Evolutionary conservation across 2,888 invertebrate species (phyloP), one percentile per base, ranked within the genome.

Genomic region (Lordiphosa andalusiaca): DNA sequence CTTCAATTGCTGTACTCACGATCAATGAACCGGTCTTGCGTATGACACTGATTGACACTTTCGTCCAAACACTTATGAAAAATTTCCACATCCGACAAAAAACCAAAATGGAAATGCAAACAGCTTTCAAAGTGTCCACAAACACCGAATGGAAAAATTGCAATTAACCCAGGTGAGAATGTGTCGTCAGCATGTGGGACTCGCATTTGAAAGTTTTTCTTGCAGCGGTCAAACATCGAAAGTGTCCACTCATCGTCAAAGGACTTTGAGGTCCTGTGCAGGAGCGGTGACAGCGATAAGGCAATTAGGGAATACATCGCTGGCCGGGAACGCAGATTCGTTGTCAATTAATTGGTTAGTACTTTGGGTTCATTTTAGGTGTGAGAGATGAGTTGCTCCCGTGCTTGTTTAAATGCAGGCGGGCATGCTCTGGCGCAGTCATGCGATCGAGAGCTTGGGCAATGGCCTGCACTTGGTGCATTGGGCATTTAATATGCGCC

Each of bases 231-330:
- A 67, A 46, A 37, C 59, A 60, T 44, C 54, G 62, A 75, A 73
- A 76, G 69, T 70, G 77, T 76, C 62, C 80, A 81, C 69, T 85
- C 77, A 75, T 72, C 68, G 75, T 74, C 75, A 84, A 82, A 81
- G 85, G 83, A 71, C 73, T 86, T 76, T 71, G 73, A 69, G 52
- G 64, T 49, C 58, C 59, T 57, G 58, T 61, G 69, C 65, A 60
- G 53, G 72, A 74, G 62, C 73, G 58, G 70, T 82, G 85, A 85
- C 78, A 86, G 86, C 84, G 86, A 86, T 86, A 86, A 85, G 86
- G 85, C 86, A 86, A 86, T 86, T 86, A 86, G 75, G 73, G 60
- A 57, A 67, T 50, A 53, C 65, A 67, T 36, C 51, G 59, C 50
- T 54, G 60, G 51, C 51, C 56, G 25, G 35, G 42, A 37, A 42